Evolutionary conservation across 2,113 vertebrate genomes (phyloP).

Genomic region (Albula glossodonta): DNA sequence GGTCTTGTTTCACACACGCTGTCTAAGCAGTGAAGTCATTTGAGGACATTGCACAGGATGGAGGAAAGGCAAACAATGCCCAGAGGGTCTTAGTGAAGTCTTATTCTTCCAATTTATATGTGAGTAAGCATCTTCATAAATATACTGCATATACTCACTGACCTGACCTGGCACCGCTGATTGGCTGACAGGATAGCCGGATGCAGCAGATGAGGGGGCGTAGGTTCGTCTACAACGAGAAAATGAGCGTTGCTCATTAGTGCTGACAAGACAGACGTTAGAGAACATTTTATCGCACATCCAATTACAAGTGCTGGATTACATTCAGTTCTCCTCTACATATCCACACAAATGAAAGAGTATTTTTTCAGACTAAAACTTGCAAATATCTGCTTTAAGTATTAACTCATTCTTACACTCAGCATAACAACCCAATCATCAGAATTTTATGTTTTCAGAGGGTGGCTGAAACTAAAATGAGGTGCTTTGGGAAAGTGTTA

Average conservation of each 20-base stretch:
- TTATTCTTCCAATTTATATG: not conserved
- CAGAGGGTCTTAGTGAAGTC: not conserved
- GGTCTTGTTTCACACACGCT: not conserved
- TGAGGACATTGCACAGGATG: not conserved
- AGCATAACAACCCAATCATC: too few relatives aligned
- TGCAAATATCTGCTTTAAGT: not conserved
- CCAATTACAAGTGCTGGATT: too few relatives aligned
- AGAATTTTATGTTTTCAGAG: not conserved
- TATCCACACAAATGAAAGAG: not conserved
- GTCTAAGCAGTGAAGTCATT: not conserved
- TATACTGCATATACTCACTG: not conserved
- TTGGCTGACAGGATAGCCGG: not conserved
- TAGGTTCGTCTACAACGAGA: not conserved
- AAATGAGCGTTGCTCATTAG: not conserved
- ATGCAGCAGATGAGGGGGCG: not conserved
- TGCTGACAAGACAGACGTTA: not conserved
- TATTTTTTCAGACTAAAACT: not conserved
- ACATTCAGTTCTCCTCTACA: too few relatives aligned
- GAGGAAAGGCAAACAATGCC: not conserved
- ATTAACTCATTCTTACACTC: not conserved
- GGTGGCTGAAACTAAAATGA: not conserved
- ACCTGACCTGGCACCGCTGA: not conserved
- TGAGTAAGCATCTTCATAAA: not conserved
- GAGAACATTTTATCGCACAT: not conserved
- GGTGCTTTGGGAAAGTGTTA: not conserved